These are phyloP conservation scores for Tichodroma muraria DNA, from an alignment of 2,113 vertebrate genomes.

Conservation along the genomic window DNA sequence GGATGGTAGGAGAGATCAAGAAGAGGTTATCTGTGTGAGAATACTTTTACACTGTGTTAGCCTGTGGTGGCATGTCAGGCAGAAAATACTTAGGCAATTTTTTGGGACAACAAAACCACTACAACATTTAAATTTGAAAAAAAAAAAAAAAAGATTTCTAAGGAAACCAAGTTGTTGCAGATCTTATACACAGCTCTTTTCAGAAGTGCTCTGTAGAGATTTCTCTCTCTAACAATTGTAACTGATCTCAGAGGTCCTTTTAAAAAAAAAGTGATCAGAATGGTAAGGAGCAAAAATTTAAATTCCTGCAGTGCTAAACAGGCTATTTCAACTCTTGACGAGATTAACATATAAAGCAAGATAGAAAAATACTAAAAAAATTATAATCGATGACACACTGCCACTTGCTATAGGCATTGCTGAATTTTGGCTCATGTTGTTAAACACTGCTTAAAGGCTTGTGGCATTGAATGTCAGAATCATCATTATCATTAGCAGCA, in stretches of 20 bases:
- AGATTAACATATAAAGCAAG: neutral
- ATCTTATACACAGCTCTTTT: neutral
- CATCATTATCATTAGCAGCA: neutral
- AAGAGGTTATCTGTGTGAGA: neutral
- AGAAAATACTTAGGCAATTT: neutral
- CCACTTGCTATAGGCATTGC: neutral
- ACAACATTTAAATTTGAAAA: neutral
- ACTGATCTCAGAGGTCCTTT: neutral
- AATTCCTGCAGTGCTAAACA: neutral
- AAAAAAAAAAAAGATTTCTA: neutral
- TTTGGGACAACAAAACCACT: neutral
- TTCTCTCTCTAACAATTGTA: neutral
- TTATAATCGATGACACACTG: neutral
- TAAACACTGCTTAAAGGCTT: neutral
- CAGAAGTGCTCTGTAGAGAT: neutral
- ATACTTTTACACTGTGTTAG: neutral
- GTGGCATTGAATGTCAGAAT: neutral
- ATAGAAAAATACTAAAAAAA: neutral
- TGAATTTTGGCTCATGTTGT: neutral
- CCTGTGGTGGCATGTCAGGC: neutral
- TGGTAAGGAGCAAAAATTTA: neutral
- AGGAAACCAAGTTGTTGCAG: neutral
- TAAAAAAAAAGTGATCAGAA: neutral
- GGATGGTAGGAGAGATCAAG: neutral
- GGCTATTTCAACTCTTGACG: neutral